A percentile compares a stretch with the other conserved stretches of the same genome.
Evolutionary conservation across 2,888 invertebrate genomes (phyloP).

Genomic region (Stictocephala bisonia): DNA sequence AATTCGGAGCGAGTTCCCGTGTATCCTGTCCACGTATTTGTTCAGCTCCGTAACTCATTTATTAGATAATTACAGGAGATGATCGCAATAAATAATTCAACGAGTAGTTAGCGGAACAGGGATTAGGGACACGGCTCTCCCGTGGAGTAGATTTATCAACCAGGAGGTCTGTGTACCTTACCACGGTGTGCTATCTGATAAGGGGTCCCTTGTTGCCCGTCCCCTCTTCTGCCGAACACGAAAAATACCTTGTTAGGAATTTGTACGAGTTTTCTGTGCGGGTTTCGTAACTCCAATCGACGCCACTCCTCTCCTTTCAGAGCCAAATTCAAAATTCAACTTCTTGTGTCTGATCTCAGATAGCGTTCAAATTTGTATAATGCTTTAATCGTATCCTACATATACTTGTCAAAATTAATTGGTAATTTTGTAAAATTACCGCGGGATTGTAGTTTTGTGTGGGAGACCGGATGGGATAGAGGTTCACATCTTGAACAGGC

Average conservation of each 20-base stretch:
- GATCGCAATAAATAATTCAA: constrained; percentile 39
- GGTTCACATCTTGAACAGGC: too few species aligned
- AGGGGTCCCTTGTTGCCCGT: too few species aligned
- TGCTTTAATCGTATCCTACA: constrained; percentile 16
- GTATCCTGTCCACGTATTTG: constrained; percentile 20
- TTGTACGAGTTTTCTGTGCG: background rate
- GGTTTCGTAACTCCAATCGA: too few species aligned
- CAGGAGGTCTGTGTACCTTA: constrained; percentile 25
- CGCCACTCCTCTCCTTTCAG: too few species aligned
- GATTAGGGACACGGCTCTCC: too few species aligned
- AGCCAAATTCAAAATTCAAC: constrained; percentile 10
- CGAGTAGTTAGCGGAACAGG: constrained; percentile 26
- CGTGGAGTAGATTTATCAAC: background rate
- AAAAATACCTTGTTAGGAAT: background rate
- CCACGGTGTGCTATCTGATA: constrained; percentile 19
- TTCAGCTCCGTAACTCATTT: constrained; percentile 36
- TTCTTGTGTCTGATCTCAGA: constrained; percentile 34
- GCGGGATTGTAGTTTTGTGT: too few species aligned
- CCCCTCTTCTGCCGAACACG: too few species aligned
- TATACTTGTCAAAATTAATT: too few species aligned
- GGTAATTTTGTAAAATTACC: too few species aligned
- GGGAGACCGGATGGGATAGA: too few species aligned
- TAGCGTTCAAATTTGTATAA: constrained; percentile 34
- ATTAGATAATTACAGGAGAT: constrained; percentile 37
- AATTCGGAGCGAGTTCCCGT: constrained; percentile 11